Percentiles rank a stretch among this genome's conserved stretches.
Evolutionary conservation across 1,140 invertebrate genomes (phyloP).

Genomic region (Drosophila insularis): DNA sequence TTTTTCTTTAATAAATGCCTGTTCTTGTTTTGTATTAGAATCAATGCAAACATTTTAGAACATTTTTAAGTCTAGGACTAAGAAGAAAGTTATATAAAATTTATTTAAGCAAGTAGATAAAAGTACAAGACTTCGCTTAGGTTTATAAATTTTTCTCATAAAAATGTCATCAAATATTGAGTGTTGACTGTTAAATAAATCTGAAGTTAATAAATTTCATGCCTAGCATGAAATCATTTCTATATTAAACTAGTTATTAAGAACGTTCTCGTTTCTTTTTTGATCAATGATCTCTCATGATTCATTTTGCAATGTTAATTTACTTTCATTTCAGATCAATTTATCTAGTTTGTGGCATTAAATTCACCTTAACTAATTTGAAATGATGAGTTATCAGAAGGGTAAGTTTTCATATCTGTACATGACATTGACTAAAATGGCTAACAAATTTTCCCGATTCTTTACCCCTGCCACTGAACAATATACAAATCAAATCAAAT

Average conservation of each 20-base stretch:
- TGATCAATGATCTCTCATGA: background rate
- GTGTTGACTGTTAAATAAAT: too few relatives aligned
- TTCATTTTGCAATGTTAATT: background rate
- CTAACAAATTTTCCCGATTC: background rate
- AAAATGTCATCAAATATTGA: too few relatives aligned
- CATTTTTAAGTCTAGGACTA: too few relatives aligned
- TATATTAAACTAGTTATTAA: background rate
- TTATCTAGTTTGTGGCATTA: conserved; percentile 2
- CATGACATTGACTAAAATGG: conserved; percentile 48
- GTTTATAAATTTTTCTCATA: too few relatives aligned
- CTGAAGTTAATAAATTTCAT: too few relatives aligned
- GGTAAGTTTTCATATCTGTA: conserved; percentile 56
- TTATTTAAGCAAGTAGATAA: too few relatives aligned
- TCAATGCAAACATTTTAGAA: too few relatives aligned
- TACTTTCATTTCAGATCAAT: conserved; percentile 4
- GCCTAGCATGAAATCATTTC: too few relatives aligned
- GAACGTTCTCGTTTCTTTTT: background rate
- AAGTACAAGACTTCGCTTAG: too few relatives aligned
- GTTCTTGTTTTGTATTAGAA: too few relatives aligned
- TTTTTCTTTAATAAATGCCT: too few relatives aligned
- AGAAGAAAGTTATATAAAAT: too few relatives aligned
- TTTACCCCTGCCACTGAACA: background rate
- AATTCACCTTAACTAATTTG: conserved; percentile 37
- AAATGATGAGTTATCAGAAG: conserved; percentile 81
- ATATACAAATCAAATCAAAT: conserved; percentile 43